phyloP scores from a whole-genome alignment of 2,797 vertebrate species.

The Hybognathus amarus region DNA sequence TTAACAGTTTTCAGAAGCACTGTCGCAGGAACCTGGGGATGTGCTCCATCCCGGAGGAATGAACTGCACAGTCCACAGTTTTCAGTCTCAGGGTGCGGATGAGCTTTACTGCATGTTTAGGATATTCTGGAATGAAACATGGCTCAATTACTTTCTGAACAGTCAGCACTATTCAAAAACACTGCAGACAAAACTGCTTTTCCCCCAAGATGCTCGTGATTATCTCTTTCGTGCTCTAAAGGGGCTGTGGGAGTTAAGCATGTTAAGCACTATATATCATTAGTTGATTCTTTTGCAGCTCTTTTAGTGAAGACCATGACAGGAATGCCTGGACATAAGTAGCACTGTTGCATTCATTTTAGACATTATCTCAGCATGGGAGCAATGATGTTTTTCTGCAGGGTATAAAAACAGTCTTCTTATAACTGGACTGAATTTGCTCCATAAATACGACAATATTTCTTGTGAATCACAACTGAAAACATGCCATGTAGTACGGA shows the following conservation, averaged over 20 bases:
- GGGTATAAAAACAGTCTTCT: background rate
- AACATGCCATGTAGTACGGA: too few relatives aligned
- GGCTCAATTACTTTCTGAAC: slow-evolving; percentile 19
- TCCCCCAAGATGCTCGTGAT: slow-evolving; percentile 21
- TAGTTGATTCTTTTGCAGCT: background rate
- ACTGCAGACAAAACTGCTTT: slow-evolving; percentile 22
- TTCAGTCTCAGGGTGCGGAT: background rate
- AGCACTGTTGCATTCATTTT: slow-evolving; percentile 11
- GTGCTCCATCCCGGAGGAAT: slow-evolving; percentile 4
- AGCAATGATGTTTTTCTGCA: background rate
- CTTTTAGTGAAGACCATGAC: background rate
- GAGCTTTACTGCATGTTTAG: slow-evolving; percentile 49
- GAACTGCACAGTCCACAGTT: slow-evolving; percentile 9
- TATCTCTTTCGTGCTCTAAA: slow-evolving; percentile 27
- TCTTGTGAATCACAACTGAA: background rate
- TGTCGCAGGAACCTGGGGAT: slow-evolving; percentile 6
- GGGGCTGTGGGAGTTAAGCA: slow-evolving; percentile 7
- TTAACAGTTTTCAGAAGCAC: slow-evolving; percentile 6
- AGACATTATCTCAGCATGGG: slow-evolving; percentile 15
- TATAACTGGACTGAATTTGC: background rate
- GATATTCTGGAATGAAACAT: slow-evolving; percentile 15
- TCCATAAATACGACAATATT: background rate
- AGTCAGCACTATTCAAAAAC: slow-evolving; percentile 50
- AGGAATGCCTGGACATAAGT: slow-evolving; percentile 1
- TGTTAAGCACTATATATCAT: slow-evolving; percentile 34